Conservation (phyloP, 2,113 vertebrate species). For the Anolis sagrei region DNA sequence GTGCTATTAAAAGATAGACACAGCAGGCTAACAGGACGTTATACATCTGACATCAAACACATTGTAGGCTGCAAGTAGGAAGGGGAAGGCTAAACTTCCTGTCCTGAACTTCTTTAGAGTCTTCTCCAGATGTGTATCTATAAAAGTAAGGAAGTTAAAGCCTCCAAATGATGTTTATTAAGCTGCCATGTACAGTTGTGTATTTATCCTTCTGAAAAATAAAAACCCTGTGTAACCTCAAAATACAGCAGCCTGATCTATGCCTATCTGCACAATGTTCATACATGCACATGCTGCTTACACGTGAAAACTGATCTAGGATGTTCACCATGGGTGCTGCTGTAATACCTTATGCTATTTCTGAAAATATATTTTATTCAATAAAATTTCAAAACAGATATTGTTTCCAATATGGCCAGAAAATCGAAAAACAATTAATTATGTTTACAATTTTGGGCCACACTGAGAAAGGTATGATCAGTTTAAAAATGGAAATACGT, state of each 20-base stretch:
- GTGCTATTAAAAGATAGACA: conserved; percentile 3
- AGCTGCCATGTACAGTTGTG: neutral
- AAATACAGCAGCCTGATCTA: neutral
- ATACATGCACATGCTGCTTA: neutral
- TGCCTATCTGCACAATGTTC: neutral
- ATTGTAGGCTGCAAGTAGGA: conserved; percentile 2
- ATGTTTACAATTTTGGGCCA: neutral
- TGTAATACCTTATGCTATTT: neutral
- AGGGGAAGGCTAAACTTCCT: conserved; percentile 26
- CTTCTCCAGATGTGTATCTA: conserved; percentile 5
- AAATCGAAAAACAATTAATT: neutral
- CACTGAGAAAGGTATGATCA: neutral
- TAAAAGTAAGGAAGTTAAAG: conserved; percentile 2
- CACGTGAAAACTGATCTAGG: neutral
- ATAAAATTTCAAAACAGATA: neutral
- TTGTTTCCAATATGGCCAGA: neutral
- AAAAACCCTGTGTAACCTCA: neutral
- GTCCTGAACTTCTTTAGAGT: conserved; percentile 32
- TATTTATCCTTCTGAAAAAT: neutral
- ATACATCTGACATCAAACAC: conserved; percentile 15
- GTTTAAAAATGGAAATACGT: neutral
- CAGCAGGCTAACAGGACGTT: conserved; percentile 24
- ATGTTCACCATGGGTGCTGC: neutral
- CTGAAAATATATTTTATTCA: neutral
- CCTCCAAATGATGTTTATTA: conserved; percentile 12